Evolutionary conservation across 53 echinoderm and acorn worm genomes (phyloP).

Genomic region (Paracentrotus lividus): DNA sequence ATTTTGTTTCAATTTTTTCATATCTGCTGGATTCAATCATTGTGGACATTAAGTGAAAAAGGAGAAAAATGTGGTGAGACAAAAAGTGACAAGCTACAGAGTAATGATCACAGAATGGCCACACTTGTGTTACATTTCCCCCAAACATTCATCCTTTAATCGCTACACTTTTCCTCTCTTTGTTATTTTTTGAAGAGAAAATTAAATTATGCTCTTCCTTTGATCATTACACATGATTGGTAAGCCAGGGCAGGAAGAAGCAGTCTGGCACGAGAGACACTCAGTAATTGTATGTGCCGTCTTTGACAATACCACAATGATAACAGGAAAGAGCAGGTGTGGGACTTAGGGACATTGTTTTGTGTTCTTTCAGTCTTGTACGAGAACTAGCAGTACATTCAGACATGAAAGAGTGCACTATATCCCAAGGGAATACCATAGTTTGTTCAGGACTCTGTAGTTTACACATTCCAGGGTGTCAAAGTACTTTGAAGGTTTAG

Average conservation of each 20-base stretch:
- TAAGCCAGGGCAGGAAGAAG: conserved; percentile 47
- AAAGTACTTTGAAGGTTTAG: conserved; percentile 7
- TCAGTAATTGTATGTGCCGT: conserved; percentile 26
- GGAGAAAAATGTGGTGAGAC: neutral
- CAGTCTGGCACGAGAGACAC: conserved; percentile 41
- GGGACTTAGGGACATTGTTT: neutral
- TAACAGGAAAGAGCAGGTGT: conserved; percentile 44
- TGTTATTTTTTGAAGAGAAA: neutral
- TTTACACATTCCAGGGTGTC: conserved; percentile 13
- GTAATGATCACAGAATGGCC: neutral
- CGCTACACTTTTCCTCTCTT: neutral
- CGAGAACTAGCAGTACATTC: neutral
- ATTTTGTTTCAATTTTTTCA: no score
- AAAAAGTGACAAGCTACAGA: neutral
- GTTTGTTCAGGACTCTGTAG: neutral
- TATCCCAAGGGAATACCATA: neutral
- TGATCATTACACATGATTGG: neutral
- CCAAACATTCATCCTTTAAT: neutral
- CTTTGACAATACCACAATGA: conserved; percentile 14
- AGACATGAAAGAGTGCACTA: neutral
- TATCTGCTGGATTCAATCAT: no score
- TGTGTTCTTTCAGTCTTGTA: neutral
- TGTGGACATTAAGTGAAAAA: neutral
- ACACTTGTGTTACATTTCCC: neutral
- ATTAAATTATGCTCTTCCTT: conserved; percentile 51